Percentiles rank a stretch among this genome's conserved stretches.
Evolutionary conservation across 2,888 invertebrate species (phyloP).

Genomic region (Luffia ferchaultella): DNA sequence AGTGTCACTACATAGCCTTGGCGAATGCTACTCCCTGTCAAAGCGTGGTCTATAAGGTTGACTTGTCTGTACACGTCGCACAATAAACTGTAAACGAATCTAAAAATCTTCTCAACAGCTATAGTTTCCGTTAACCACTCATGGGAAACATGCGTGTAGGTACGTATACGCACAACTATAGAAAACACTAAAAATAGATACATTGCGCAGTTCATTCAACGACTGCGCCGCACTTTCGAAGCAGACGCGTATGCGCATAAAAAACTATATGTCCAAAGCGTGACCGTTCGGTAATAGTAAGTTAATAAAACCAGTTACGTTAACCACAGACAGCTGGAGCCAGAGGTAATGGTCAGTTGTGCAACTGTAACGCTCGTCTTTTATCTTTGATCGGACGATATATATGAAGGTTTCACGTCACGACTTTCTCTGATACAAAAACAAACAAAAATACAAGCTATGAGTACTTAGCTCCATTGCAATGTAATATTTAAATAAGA

Average conservation of each 20-base stretch:
- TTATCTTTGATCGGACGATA: not conserved
- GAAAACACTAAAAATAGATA: too few species aligned
- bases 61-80: too few species aligned
- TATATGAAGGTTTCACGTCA: not conserved
- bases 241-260: not conserved
- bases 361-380: not conserved
- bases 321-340: not conserved
- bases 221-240: not conserved
- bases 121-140: too few species aligned
- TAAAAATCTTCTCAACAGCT: too few species aligned
- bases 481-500: too few species aligned
- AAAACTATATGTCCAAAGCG: not conserved
- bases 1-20: too few species aligned
- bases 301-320: not conserved
- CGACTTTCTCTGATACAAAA: not conserved
- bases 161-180: too few species aligned
- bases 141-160: too few species aligned
- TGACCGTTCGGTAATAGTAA: not conserved
- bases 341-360: not conserved
- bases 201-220: not conserved
- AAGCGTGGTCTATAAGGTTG: too few species aligned
- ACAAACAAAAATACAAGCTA: not conserved
- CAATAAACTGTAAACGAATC: too few species aligned
- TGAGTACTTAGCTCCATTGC: too few species aligned
- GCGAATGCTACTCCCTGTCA: too few species aligned